Base-by-base conservation (phyloP, 2,888 invertebrate genomes). In the Auanema freiburgensis region DNA sequence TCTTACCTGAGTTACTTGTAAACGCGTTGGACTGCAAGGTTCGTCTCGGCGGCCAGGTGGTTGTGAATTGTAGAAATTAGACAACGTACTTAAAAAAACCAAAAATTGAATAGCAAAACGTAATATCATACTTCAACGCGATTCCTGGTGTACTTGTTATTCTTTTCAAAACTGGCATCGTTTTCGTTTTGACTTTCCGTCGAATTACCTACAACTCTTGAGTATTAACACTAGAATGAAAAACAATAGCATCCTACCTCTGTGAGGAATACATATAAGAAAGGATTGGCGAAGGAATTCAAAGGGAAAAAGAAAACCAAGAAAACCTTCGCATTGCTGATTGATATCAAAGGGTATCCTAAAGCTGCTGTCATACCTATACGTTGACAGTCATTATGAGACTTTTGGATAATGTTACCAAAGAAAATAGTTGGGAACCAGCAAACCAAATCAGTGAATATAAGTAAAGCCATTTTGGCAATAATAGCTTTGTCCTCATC, bases 231-330 rank as follows among this genome's bases (percentile, higher is more conserved):
- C 18, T 12, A 53, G 25, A 23, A 53, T 8, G 33, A 11, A 54
- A 21, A 18, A 23, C 4, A 56, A 44, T 49, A 33, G 33, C 54
- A 18, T 21, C 51, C 12, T 18, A 72, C 72, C 65, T 96, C 95
- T 8, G 96, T 96, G 81, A 96, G 89, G 77, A 96, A 95, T 57
- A 96, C 96, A 85, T 97, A 97, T 33, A 97, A 88, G 85, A 96
- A 96, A 0, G 97, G 97, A 86, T 97, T 97, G 86, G 95, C 94
- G 85, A 95, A 96, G 14, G 93, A 92, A 86, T 97, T 97, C 69
- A 97, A 87, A 1, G 97, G 96, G 77, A 96, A 87, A 60, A 97
- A 91, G 84, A 97, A 95, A 46, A 97, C 94, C 92, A 93, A 76
- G 12, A 92, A 86, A 55, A 93, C 86, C 87, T 97, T 97, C 53